These are phyloP conservation scores for Tolypeutes matacus DNA, from an alignment of 2,797 vertebrate species.

Conservation along the genomic window DNA sequence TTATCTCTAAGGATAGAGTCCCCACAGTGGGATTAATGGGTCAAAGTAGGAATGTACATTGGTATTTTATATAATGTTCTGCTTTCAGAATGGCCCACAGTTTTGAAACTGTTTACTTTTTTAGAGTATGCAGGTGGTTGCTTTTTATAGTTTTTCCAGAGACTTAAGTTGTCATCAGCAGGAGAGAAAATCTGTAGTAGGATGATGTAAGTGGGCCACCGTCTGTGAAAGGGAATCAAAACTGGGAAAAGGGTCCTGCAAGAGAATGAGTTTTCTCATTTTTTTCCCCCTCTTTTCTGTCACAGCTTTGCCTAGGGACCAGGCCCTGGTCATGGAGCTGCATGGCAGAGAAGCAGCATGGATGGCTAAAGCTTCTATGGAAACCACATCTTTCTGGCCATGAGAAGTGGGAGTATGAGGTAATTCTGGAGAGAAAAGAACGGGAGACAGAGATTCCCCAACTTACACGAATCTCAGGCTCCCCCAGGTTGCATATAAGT, in stretches of 20 bases:
- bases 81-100: background rate
- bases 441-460: background rate
- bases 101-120: too few relatives aligned
- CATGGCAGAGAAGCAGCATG: background rate
- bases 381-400: background rate
- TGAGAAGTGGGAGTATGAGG: background rate
- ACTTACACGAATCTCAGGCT: background rate
- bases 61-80: background rate
- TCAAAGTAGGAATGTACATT: background rate
- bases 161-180: too few relatives aligned
- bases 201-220: background rate
- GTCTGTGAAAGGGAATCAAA: background rate
- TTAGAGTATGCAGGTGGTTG: too few relatives aligned
- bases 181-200: too few relatives aligned
- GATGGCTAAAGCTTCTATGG: background rate
- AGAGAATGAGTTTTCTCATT: background rate
- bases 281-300: background rate
- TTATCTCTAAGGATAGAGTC: background rate
- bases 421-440: background rate
- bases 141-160: too few relatives aligned
- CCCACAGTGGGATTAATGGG: background rate
- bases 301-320: background rate
- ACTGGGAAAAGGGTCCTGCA: background rate
- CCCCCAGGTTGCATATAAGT: background rate
- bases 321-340: background rate